Base-by-base conservation (phyloP, 1,140 invertebrate genomes). In the Oedothorax gibbosus region DNA sequence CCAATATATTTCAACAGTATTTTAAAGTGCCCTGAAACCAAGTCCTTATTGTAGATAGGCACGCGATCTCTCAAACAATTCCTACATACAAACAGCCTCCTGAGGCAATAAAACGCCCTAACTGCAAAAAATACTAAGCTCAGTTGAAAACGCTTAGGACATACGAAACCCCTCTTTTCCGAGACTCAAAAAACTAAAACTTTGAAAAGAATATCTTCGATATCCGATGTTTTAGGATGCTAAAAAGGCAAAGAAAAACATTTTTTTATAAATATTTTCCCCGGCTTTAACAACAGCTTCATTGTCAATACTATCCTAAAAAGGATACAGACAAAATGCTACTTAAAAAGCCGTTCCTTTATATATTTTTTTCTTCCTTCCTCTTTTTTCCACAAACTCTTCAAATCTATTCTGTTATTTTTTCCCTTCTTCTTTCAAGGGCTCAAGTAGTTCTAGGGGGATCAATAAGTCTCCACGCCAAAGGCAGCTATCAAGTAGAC, bases 321-420 rank as follows among this genome's bases (percentile, higher is more conserved):
- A 77, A 77, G 60, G 60, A 77, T 77, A 77, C 75, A 65, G 49
- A 77, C 75, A 77, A 53, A 64, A 65, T 77, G 75, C 75, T 77
- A 77, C 60, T 77, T 77, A 77, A 77, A 77, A 65, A 77, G 60
- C 60, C n/a, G 75, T 77, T 77, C 60, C 57, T 65, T 77, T 65
- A 65, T 77, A 53, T n/a, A 9, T 14, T 75, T 75, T 75, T 75
- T 72, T 53, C 12, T 21, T 10, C 69, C 15, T 20, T 54, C 20
- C 49, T 50, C 8, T 71, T 71, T 71, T 71, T 71, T 54, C 14
- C 68, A 10, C 54, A 11, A 21, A 60, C 20, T 75, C 56, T 75
- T 75, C 54, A 75, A 75, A 57, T 49, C 20, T 35, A 51, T 51
- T 71, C 69, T 71, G 6, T 51, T 62, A 6, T 10, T 18, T 62